Conservation (phyloP, 2,113 vertebrate species). For the Tiliqua scincoides region DNA sequence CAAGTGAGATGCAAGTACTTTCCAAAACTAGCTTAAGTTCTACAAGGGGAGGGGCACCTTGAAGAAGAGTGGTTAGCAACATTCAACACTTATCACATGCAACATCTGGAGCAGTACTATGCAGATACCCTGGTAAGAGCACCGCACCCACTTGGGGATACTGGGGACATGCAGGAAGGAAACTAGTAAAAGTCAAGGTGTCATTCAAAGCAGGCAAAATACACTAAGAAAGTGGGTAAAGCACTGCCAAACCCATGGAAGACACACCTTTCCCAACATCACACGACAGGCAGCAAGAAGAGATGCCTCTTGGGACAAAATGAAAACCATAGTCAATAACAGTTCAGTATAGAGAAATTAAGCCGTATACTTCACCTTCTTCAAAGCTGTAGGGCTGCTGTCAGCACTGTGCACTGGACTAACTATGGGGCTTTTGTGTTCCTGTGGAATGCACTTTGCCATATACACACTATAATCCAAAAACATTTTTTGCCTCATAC, state of each 20-base stretch:
- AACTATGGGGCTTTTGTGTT: constrained; percentile 77
- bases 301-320: neutral
- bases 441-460: constrained; percentile 89
- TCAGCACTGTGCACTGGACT: constrained; percentile 87
- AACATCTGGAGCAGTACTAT: neutral
- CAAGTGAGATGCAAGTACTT: no score
- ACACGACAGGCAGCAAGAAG: neutral
- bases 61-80: neutral
- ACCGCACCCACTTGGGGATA: neutral
- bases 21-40: neutral
- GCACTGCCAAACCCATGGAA: neutral
- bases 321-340: neutral
- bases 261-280: neutral
- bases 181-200: neutral
- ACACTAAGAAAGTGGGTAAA: neutral
- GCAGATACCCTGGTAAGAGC: neutral
- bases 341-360: neutral
- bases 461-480: constrained; percentile 94
- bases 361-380: constrained; percentile 83
- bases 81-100: neutral
- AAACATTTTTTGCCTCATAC: constrained; percentile 85
- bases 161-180: neutral
- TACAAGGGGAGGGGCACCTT: neutral
- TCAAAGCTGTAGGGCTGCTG: constrained; percentile 88
- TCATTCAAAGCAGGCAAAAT: no score